Percentiles rank a stretch among this genome's conserved stretches.
Evolutionary conservation across 2,888 invertebrate genomes (phyloP).

Genomic region (Adelognathus sp.): DNA sequence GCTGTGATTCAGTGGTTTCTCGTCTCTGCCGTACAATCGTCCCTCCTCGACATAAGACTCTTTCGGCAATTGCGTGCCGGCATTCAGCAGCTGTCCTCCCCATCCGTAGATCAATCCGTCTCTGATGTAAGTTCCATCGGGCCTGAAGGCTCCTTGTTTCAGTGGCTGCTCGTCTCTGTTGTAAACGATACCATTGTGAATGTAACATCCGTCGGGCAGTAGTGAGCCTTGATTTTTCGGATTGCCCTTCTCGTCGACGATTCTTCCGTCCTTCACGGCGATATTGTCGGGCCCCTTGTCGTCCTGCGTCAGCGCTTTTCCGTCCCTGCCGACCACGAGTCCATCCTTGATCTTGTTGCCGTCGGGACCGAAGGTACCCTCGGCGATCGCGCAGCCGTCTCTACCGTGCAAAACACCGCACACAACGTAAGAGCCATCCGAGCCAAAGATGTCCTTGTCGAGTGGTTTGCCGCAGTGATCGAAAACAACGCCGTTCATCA

Average conservation of each 20-base stretch:
- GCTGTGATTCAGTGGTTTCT: constrained; percentile 74
- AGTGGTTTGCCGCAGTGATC: constrained; percentile 71
- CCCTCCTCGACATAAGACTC: constrained; percentile 75
- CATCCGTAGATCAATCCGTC: constrained; percentile 76
- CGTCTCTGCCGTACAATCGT: constrained; percentile 74
- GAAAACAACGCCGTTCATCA: constrained; percentile 76
- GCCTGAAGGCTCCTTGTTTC: constrained; percentile 76
- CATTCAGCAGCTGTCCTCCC: constrained; percentile 76
- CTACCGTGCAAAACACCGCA: constrained; percentile 73
- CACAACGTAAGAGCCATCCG: constrained; percentile 76
- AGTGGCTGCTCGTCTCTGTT: constrained; percentile 71
- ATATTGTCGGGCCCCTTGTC: constrained; percentile 75
- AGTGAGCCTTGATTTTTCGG: constrained; percentile 74
- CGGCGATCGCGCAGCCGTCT: constrained; percentile 71
- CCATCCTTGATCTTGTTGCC: constrained; percentile 77
- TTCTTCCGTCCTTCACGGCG: constrained; percentile 75
- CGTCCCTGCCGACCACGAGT: constrained; percentile 74
- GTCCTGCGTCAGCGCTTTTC: constrained; percentile 75
- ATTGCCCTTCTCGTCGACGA: constrained; percentile 72
- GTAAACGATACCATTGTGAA: constrained; percentile 74
- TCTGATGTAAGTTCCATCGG: constrained; percentile 75
- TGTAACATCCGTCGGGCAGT: constrained; percentile 76
- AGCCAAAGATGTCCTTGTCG: constrained; percentile 74
- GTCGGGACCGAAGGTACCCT: constrained; percentile 76
- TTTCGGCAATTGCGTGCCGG: constrained; percentile 72